Conservation (phyloP, 2,888 invertebrate species). For the Conchocele bisecta region DNA sequence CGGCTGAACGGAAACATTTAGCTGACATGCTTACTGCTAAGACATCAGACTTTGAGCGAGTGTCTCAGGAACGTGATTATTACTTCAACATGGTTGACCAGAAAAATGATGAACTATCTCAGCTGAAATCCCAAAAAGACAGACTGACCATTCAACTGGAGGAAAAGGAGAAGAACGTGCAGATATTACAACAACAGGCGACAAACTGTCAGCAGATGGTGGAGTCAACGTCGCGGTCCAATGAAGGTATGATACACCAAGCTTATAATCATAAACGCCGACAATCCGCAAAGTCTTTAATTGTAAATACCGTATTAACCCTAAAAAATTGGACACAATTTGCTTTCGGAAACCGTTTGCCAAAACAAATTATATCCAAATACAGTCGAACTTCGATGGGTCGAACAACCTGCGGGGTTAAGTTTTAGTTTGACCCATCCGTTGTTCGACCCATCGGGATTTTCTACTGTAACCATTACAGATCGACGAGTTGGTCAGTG, state of each 20-base stretch:
- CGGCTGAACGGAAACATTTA: slow-evolving; percentile 69
- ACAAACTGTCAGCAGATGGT: slow-evolving; percentile 70
- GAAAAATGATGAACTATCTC: slow-evolving; percentile 69
- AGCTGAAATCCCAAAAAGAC: slow-evolving; percentile 69
- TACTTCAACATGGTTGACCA: slow-evolving; percentile 74
- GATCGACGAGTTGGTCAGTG: too few species aligned
- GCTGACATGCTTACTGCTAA: slow-evolving; percentile 67
- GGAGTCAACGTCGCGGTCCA: slow-evolving; percentile 66
- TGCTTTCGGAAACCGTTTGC: too few species aligned
- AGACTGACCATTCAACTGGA: slow-evolving; percentile 74
- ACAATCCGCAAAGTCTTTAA: too few species aligned
- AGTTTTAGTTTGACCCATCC: too few species aligned
- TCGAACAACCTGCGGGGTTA: too few species aligned
- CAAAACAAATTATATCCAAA: too few species aligned
- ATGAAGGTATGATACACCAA: slow-evolving; percentile 67
- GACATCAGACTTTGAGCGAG: slow-evolving; percentile 66
- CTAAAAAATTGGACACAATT: too few species aligned
- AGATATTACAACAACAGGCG: slow-evolving; percentile 73
- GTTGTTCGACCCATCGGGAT: too few species aligned
- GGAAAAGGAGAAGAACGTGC: slow-evolving; percentile 77
- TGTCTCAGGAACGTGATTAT: slow-evolving; percentile 75
- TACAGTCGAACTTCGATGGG: too few species aligned
- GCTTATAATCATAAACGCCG: too few species aligned
- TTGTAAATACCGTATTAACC: too few species aligned
- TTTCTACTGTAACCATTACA: too few species aligned